Base-by-base conservation (phyloP, 2,113 vertebrate genomes). In the Notothenia rossii region DNA sequence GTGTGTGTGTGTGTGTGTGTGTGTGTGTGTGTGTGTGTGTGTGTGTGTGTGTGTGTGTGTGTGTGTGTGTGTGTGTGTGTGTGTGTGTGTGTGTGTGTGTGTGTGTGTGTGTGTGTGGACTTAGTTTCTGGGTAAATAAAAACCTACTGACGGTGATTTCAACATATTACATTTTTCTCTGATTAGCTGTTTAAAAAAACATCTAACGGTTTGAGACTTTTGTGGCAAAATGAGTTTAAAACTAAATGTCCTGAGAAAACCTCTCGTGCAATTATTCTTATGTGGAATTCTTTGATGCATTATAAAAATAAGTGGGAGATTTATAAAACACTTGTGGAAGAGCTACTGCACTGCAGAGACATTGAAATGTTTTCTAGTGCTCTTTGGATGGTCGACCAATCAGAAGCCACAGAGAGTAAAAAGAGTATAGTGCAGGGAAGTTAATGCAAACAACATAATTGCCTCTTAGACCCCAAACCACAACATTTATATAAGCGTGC, bases 131-230 rank as follows among this genome's bases (percentile, higher is more conserved):
- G 9, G 29, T 49, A 59, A 81, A 59, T 66, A 58, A 50, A 79
- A 82, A 22, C 22, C n/a, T 2, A 55, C 25, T n/a, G 18, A 49
- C 50, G 25, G 55, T 25, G 13, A 65, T 81, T 74, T 60, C n/a
- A 75, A 64, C 64, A 58, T 50, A 50, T 72, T 49, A 2, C 33
- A 58, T 49, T 69, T 69, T 25, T 55, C 17, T 45, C 29, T 45
- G n/a, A 59, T 61, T 55, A 67, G 13, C 18, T 58, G 40, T 58
- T 49, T 25, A 25, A 62, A 63, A 8, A 17, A 18, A 62, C 61
- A 40, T 58, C 13, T 40, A 53, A 22, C 49, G 25, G 49, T 53
- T 60, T 2, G 2, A 20, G 40, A 20, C 20, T 12, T 67, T 45
- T n/a, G 36, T 33, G 36, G 18, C 54, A 20, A 56, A 36, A n/a